Evolutionary conservation across 1,140 invertebrate species (phyloP).

Genomic region (Euwallacea similis): DNA sequence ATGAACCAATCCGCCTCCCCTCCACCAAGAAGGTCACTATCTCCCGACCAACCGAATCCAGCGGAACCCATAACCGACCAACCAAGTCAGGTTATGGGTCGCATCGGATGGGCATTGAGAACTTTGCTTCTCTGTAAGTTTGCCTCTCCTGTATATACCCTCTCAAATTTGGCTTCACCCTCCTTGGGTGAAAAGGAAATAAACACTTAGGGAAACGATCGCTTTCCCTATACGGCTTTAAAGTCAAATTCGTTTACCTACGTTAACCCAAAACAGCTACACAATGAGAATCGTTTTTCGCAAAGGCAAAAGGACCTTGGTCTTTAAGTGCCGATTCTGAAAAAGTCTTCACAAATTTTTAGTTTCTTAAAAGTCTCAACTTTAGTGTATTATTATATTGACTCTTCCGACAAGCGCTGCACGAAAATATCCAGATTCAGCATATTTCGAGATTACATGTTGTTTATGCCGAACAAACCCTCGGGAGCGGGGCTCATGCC

Average conservation of each 20-base stretch:
- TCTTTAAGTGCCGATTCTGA: too few species aligned
- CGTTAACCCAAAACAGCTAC: too few species aligned
- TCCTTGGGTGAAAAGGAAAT: too few species aligned
- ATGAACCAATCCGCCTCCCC: slow-evolving; percentile 52
- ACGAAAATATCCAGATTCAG: background rate
- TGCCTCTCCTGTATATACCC: background rate
- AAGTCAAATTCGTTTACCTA: too few species aligned
- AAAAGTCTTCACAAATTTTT: too few species aligned
- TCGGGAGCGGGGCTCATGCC: background rate
- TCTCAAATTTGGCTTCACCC: too few species aligned
- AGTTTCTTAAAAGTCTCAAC: too few species aligned
- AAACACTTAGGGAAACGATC: too few species aligned
- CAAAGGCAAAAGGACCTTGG: too few species aligned
- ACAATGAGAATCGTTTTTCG: too few species aligned
- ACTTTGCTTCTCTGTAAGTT: slow-evolving; percentile 67
- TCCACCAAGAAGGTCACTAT: slow-evolving; percentile 58
- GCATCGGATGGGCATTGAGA: slow-evolving; percentile 70
- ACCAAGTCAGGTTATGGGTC: slow-evolving; percentile 65
- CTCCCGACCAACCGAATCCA: slow-evolving; percentile 63
- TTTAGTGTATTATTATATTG: too few species aligned
- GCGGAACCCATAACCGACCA: slow-evolving; percentile 64
- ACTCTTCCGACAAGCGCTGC: background rate
- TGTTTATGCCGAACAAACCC: background rate
- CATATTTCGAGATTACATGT: slow-evolving; percentile 3
- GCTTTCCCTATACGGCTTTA: too few species aligned